Evolutionary conservation across 2,113 vertebrate genomes (phyloP).

Genomic region (Chamaetylas fuelleborni): DNA sequence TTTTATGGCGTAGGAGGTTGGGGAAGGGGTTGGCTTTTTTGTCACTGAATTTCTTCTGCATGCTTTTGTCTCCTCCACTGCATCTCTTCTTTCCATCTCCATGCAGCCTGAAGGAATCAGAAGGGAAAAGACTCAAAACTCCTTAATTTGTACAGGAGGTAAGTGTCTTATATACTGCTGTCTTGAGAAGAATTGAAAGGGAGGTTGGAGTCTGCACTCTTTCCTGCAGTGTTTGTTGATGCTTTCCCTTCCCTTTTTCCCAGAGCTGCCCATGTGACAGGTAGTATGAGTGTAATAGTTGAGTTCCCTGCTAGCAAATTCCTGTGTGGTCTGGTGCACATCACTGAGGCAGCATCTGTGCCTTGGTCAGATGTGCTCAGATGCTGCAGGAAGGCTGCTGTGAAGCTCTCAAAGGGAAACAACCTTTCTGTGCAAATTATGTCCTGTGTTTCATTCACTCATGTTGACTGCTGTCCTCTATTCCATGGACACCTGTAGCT

Average conservation of each 20-base stretch:
- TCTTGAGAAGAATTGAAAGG: background rate
- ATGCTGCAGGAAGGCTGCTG: background rate
- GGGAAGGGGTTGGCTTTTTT: background rate
- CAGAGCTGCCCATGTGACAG: background rate
- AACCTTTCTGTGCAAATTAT: background rate
- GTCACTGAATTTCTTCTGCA: background rate
- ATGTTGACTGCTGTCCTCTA: background rate
- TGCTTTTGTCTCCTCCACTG: background rate
- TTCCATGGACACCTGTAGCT: background rate
- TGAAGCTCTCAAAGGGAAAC: background rate
- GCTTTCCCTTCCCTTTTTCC: background rate
- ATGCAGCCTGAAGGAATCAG: constrained; percentile 64
- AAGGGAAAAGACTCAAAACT: constrained; percentile 56
- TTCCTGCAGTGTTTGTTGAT: background rate
- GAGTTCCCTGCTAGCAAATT: background rate
- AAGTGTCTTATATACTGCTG: background rate
- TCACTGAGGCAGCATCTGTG: background rate
- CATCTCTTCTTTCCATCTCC: background rate
- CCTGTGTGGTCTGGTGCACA: no score
- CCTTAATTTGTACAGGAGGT: constrained; percentile 61
- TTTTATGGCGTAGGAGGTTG: background rate
- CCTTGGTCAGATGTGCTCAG: background rate
- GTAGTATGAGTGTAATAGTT: background rate
- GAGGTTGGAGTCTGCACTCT: background rate
- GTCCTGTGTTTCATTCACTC: background rate